Base-by-base conservation (phyloP, 2,113 vertebrate genomes). In the Prinia subflava region DNA sequence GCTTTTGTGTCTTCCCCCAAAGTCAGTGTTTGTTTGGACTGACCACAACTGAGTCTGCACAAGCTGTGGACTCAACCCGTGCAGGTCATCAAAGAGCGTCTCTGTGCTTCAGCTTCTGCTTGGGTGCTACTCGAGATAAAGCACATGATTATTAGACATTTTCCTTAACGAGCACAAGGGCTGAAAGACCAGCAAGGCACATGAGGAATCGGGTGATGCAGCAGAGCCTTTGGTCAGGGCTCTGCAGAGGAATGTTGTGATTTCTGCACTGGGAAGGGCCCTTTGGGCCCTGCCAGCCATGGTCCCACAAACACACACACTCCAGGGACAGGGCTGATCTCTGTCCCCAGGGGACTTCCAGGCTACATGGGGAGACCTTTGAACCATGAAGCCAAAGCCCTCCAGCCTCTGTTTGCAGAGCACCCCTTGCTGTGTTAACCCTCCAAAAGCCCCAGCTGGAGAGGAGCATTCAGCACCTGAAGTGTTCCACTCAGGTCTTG, bases 391-490 rank as follows among this genome's bases (percentile, higher is more conserved):
- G 57, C 25, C 52, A 42, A 90, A 89, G 64, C 81, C 74, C 69
- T 73, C 33, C n/a, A 85, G 75, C 35, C 85, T 85, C 82, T 96
- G 44, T 89, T 93, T 96, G 78, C 94, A 91, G 64, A 95, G 59
- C 65, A 82, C 69, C 60, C 73, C 30, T 65, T 65, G 83, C 35
- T 82, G 44, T 8, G 1, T 92, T 93, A 87, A 93, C 68, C 67
- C 84, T 76, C 5, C 2, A 80, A 42, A 87, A 83, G 33, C 42
- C 31, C 11, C 52, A 63, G 63, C 35, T 77, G 50, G 24, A 67
- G 37, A 78, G 28, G 55, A 63, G 28, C 49, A 37, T 57, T 80
- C 75, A 50, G 67, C 2, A 2, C 23, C 59, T 78, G 10, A 68
- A 37, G 2, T 6, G 0, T 60, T 68, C 68, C 44, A 15, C 18